phyloP scores from a whole-genome alignment of 2,888 invertebrate species.

The Orchesellides sinensis region DNA sequence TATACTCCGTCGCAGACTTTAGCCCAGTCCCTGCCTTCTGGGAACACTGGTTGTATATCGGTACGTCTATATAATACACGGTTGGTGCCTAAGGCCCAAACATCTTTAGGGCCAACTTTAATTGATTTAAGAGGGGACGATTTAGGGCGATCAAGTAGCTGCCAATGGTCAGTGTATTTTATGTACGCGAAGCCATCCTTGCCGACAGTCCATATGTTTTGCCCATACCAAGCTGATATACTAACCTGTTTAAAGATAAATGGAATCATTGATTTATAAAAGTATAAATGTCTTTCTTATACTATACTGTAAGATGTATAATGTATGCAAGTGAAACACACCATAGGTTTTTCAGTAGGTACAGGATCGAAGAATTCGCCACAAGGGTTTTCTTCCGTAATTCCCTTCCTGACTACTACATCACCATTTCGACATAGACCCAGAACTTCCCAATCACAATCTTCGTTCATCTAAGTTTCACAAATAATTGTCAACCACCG shows the following conservation, averaged over 20 bases:
- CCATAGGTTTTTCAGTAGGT: constrained; percentile 87
- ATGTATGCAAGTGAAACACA: constrained; percentile 26
- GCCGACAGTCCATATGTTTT: constrained; percentile 90
- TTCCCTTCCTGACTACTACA: constrained; percentile 88
- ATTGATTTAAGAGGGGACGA: constrained; percentile 84
- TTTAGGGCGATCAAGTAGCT: constrained; percentile 82
- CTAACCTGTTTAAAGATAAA: constrained; percentile 77
- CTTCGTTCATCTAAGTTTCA: constrained; percentile 68
- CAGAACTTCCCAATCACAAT: constrained; percentile 83
- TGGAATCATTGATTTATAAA: neutral
- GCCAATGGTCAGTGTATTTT: constrained; percentile 70
- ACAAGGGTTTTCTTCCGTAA: constrained; percentile 83
- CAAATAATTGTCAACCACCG: constrained; percentile 1
- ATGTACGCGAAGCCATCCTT: constrained; percentile 89
- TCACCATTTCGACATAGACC: constrained; percentile 92
- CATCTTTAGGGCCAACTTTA: constrained; percentile 84
- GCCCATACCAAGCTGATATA: constrained; percentile 84
- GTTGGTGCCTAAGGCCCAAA: constrained; percentile 87
- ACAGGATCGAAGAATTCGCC: constrained; percentile 85
- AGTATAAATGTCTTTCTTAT: no score
- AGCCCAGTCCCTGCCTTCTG: constrained; percentile 90
- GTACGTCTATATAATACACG: constrained; percentile 84
- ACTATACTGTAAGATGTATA: no score
- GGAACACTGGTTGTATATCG: constrained; percentile 85
- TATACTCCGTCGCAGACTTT: constrained; percentile 76